Evolutionary conservation across 1,140 invertebrate species (phyloP).

Genomic region (Oryctes rhinoceros): DNA sequence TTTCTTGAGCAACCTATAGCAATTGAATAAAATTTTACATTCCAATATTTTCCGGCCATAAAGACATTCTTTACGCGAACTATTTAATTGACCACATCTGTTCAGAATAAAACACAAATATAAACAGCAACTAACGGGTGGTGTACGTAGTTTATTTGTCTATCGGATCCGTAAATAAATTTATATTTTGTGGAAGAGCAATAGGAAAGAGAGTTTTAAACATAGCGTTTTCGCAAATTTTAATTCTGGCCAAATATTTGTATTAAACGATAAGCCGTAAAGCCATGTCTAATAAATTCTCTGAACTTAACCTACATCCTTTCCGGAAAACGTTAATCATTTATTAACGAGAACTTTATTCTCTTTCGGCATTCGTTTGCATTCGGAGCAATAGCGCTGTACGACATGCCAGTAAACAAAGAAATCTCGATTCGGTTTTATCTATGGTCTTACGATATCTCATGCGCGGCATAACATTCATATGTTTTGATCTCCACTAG

Average conservation of each 20-base stretch:
- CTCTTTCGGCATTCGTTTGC: background rate
- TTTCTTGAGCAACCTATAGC: too few species aligned
- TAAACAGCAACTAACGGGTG: too few species aligned
- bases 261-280: background rate
- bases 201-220: too few species aligned
- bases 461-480: background rate
- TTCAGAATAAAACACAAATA: too few species aligned
- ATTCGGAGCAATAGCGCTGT: background rate
- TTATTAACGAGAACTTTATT: constrained; percentile 8
- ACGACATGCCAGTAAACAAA: background rate
- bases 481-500: constrained; percentile 8
- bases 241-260: background rate
- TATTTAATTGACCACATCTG: too few species aligned
- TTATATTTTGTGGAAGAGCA: too few species aligned
- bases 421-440: background rate
- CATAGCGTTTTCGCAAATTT: background rate
- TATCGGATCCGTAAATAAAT: too few species aligned
- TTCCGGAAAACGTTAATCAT: background rate
- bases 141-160: too few species aligned
- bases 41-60: too few species aligned
- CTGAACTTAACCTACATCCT: background rate
- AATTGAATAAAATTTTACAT: too few species aligned
- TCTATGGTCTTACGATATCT: constrained; percentile 4
- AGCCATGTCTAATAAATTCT: constrained; percentile 6
- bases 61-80: too few species aligned